A percentile compares a stretch with the other conserved stretches of the same genome.
phyloP scores from a whole-genome alignment of 64 coral and sea anemone genomes.

The Anthopleura sola region DNA sequence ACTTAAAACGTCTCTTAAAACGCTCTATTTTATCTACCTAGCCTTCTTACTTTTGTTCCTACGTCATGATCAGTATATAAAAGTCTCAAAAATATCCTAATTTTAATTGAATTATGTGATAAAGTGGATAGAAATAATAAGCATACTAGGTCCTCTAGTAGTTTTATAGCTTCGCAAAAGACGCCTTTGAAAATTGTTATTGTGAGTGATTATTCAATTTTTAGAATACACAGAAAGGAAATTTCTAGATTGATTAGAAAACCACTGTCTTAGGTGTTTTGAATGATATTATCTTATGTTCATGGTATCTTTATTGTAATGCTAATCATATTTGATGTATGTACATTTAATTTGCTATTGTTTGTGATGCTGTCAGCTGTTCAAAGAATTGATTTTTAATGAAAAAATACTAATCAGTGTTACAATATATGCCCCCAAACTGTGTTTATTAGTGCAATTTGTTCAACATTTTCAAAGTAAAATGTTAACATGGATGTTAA shows the following conservation, averaged over 20 bases:
- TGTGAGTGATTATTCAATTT: background rate
- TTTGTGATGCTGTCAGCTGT: background rate
- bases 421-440: background rate
- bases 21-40: background rate
- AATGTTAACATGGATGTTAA: too few species aligned
- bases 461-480: background rate
- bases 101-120: too few species aligned
- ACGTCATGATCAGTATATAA: background rate
- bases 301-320: background rate
- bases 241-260: background rate
- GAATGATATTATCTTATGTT: background rate
- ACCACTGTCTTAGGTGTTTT: background rate
- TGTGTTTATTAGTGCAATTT: background rate
- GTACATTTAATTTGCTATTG: background rate
- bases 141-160: too few species aligned
- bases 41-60: background rate
- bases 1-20: background rate
- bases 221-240: background rate
- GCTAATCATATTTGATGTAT: background rate
- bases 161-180: too few species aligned
- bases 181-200: background rate
- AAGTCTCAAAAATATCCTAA: too few species aligned
- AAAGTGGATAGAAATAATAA: too few species aligned
- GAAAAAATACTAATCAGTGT: too few species aligned
- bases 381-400: background rate